A percentile compares a stretch with the other conserved stretches of the same genome.
Evolutionary conservation across 2,113 vertebrate genomes (phyloP).

Genomic region (Hoplias malabaricus): DNA sequence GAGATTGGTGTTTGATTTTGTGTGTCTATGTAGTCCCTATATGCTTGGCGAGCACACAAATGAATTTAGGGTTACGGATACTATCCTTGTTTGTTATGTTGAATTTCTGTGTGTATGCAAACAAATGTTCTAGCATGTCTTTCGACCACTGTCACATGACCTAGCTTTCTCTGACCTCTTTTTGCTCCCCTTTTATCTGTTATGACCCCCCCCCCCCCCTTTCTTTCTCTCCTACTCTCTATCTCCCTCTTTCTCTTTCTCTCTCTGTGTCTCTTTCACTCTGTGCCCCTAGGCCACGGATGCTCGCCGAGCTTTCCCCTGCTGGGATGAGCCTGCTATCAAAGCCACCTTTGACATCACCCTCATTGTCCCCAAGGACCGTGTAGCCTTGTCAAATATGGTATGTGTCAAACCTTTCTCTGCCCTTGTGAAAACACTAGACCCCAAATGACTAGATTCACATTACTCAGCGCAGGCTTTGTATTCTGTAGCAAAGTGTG

Average conservation of each 20-base stretch:
- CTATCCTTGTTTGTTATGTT: too few relatives aligned
- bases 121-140: background rate
- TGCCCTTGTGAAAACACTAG: slow-evolving; percentile 21
- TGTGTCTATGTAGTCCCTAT: background rate
- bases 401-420: slow-evolving; percentile 69
- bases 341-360: slow-evolving; percentile 98
- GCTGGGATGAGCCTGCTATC: slow-evolving; percentile 97
- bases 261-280: too few relatives aligned
- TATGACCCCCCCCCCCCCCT: too few relatives aligned
- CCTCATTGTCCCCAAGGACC: slow-evolving; percentile 94
- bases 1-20: background rate
- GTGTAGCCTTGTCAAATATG: slow-evolving; percentile 98
- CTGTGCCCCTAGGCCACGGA: slow-evolving; percentile 88
- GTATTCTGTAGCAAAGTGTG: background rate
- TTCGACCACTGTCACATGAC: background rate
- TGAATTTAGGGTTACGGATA: background rate
- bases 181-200: too few relatives aligned
- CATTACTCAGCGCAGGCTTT: background rate
- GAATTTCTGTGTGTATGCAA: background rate
- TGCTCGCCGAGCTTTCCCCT: slow-evolving; percentile 95
- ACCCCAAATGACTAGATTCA: slow-evolving; percentile 38
- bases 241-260: background rate
- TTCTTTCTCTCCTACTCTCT: background rate
- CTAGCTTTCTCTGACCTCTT: background rate
- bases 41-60: background rate